Evolutionary conservation across 2,113 vertebrate species (phyloP).

Genomic region (Myocastor coypus): DNA sequence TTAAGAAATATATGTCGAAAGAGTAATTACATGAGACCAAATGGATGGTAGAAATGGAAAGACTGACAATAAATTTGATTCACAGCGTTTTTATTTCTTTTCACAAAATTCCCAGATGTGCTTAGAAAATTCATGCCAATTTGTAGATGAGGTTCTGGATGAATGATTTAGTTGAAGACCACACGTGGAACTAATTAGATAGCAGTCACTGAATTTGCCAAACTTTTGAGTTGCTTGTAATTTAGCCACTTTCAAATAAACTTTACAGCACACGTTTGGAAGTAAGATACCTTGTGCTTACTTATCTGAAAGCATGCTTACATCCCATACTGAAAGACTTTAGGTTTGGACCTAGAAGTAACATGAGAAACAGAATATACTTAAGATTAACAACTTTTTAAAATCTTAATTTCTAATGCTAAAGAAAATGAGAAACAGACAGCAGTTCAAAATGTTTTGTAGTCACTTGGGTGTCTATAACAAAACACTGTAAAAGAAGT

Average conservation of each 20-base stretch:
- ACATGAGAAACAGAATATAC: background rate
- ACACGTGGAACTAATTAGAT: slow-evolving; percentile 39
- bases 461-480: background rate
- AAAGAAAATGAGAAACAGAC: background rate
- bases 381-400: background rate
- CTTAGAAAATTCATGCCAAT: slow-evolving; percentile 49
- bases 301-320: background rate
- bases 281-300: background rate
- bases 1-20: background rate
- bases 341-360: background rate
- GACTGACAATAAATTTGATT: slow-evolving; percentile 22
- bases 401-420: background rate
- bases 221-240: slow-evolving; percentile 32
- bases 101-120: slow-evolving; percentile 40
- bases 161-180: background rate
- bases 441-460: background rate
- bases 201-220: background rate
- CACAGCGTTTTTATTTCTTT: slow-evolving; percentile 3
- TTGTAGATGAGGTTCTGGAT: slow-evolving; percentile 10
- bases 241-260: slow-evolving; percentile 6
- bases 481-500: background rate
- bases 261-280: slow-evolving; percentile 17
- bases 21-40: background rate
- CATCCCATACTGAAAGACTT: background rate
- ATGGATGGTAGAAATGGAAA: background rate